Conservation (phyloP, 2,888 invertebrate genomes). For the Buathra laborator region DNA sequence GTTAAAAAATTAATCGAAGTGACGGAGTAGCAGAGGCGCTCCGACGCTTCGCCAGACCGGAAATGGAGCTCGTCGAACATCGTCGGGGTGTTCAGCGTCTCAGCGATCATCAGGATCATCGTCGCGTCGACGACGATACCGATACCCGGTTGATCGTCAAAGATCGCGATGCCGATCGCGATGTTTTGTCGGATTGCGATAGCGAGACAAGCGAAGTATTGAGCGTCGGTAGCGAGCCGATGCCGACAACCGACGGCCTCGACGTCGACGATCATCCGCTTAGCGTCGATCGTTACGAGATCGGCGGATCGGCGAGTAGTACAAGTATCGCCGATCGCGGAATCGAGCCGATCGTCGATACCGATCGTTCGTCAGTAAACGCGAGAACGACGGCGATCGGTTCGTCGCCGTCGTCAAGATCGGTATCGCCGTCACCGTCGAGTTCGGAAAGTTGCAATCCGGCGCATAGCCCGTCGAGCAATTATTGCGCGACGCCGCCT, state of each 20-base stretch:
- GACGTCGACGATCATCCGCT: conserved; percentile 69
- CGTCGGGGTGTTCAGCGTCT: conserved; percentile 69
- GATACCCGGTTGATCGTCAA: conserved; percentile 68
- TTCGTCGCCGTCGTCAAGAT: conserved; percentile 74
- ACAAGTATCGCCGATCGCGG: conserved; percentile 75
- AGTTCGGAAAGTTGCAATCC: conserved; percentile 81
- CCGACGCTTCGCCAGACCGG: conserved; percentile 25
- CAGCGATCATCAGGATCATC: conserved; percentile 58
- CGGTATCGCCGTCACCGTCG: conserved; percentile 80
- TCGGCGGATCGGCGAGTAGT: conserved; percentile 70
- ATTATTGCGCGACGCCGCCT: conserved; percentile 74
- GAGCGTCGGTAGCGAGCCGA: conserved; percentile 92
- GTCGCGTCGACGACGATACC: conserved; percentile 69
- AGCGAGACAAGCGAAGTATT: conserved; percentile 91
- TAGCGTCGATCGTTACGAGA: conserved; percentile 75
- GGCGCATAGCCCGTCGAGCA: conserved; percentile 74
- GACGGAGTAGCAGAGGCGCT: conserved; percentile 15
- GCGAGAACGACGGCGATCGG: conserved; percentile 32
- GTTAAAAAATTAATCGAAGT: conserved; percentile 29
- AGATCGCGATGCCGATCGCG: conserved; percentile 70
- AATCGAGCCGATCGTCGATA: conserved; percentile 60
- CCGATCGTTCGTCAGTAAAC: conserved; percentile 40
- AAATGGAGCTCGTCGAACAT: conserved; percentile 71
- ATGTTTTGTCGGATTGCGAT: conserved; percentile 80
- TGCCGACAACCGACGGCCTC: conserved; percentile 76